A percentile compares a stretch with the other conserved stretches of the same genome.
Evolutionary conservation across 1,140 invertebrate species (phyloP).

Genomic region (Eupeodes corollae): DNA sequence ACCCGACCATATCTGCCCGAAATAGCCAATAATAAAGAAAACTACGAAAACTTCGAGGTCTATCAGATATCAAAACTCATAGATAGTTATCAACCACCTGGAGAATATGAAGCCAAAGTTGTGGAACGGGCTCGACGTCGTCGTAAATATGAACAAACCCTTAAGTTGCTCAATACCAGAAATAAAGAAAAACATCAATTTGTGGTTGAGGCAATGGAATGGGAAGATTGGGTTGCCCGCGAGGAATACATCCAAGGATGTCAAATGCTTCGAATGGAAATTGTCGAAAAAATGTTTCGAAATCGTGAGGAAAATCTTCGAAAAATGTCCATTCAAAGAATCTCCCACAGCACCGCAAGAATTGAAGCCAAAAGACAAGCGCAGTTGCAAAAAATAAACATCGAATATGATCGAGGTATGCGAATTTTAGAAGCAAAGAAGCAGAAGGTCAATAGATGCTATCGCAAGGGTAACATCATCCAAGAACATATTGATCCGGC

Average conservation of each 20-base stretch:
- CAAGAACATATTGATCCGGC: slow-evolving; percentile 37
- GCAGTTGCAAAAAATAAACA: slow-evolving; percentile 34
- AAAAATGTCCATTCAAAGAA: slow-evolving; percentile 31
- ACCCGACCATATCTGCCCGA: slow-evolving; percentile 55
- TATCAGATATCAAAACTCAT: slow-evolving; percentile 21
- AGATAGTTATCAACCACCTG: slow-evolving; percentile 17
- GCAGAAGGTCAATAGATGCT: slow-evolving; percentile 14
- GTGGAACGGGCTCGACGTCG: slow-evolving; percentile 30
- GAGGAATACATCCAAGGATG: slow-evolving; percentile 46
- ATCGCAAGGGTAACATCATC: slow-evolving; percentile 36
- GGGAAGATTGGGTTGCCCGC: slow-evolving; percentile 32
- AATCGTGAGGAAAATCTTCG: slow-evolving; percentile 32
- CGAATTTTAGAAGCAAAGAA: slow-evolving; percentile 14
- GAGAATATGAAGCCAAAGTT: slow-evolving; percentile 25
- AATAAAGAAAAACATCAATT: slow-evolving; percentile 10
- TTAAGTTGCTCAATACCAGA: not conserved
- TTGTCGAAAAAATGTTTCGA: slow-evolving; percentile 39
- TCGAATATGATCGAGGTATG: slow-evolving; percentile 32
- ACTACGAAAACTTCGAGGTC: slow-evolving; percentile 16
- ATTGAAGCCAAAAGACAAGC: slow-evolving; percentile 33
- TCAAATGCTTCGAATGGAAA: slow-evolving; percentile 43
- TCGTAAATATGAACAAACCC: slow-evolving; percentile 25
- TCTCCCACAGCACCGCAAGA: slow-evolving; percentile 30
- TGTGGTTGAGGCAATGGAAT: slow-evolving; percentile 32
- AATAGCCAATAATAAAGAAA: slow-evolving; percentile 37